Base-by-base conservation (phyloP, 2,113 vertebrate genomes). In the Hyla sarda region DNA sequence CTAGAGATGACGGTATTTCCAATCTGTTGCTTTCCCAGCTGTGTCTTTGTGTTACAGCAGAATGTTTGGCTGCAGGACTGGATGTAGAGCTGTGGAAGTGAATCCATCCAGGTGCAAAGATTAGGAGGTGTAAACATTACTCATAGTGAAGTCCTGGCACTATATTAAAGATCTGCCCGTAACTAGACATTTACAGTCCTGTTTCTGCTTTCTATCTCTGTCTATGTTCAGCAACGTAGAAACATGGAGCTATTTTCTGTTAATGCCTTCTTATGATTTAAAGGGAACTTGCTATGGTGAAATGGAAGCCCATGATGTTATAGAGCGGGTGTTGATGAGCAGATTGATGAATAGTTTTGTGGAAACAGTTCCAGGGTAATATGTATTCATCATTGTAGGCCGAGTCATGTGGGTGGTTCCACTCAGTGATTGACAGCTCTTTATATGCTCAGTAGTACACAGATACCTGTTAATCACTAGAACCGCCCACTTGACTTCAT, bases 71-170 rank as follows among this genome's bases (percentile, higher is more conserved):
- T 25, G 45, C 47, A 30, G 25, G 48, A 30, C 74, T 50, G 74
- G 48, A 76, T 52, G 25, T 52, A 10, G 48, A 48, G n/a, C 48
- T n/a, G 34, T 60, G 56, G 16, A 60, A 62, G 54, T 58, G 32
- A 80, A 80, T 45, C 30, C 56, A 41, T 60, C 52, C 54, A 80
- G 77, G 54, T 80, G 54, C 54, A 60, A 60, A 80, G 77, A 80
- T 60, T 45, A 25, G 10, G 28, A 62, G n/a, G 17, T 80, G 54
- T 80, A 60, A 45, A 80, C 77, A 80, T 80, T 32, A 60, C 19
- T 60, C 54, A 60, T 80, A 41, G 34, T 32, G 16, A 34, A 80
- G 41, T 54, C 16, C 54, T 78, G 50, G 45, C 50, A 9, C 17
- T 3, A 37, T 34, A 77, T 32, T 3, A 10, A 32, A 19, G 73